phyloP scores from a whole-genome alignment of 2,113 vertebrate species.

The Delphinus delphis region DNA sequence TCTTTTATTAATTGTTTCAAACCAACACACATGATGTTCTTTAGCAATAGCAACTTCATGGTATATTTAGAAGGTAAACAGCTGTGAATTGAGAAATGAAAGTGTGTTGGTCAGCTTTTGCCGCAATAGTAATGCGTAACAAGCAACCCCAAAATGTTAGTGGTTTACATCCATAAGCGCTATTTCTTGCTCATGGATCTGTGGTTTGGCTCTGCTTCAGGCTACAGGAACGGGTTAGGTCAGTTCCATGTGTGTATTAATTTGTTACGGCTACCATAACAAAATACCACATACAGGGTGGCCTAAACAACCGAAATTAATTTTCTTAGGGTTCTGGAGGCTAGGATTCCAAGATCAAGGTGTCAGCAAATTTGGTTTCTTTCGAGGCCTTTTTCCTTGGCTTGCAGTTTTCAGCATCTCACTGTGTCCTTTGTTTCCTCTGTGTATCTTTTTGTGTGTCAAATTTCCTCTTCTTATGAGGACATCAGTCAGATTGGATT shows the following conservation, averaged over 20 bases:
- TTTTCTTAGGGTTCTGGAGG: neutral
- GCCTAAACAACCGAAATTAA: neutral
- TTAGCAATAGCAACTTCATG: neutral
- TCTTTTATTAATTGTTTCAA: neutral
- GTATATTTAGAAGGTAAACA: neutral
- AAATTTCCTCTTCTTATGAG: slow-evolving; percentile 1
- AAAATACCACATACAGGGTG: neutral
- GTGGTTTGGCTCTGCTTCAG: neutral
- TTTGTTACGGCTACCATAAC: neutral
- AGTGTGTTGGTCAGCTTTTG: neutral
- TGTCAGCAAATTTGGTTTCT: neutral
- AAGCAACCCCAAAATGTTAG: neutral
- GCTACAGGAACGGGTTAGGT: neutral
- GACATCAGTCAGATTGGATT: neutral
- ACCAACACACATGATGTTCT: neutral
- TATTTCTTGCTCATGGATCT: neutral
- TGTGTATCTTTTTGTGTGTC: neutral
- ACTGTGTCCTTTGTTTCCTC: neutral
- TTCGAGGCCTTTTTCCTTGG: neutral
- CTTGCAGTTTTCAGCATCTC: neutral
- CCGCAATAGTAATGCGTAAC: neutral
- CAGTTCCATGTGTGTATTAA: neutral
- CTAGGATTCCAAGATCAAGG: neutral
- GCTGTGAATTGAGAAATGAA: neutral
- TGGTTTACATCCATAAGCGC: neutral